These are phyloP conservation scores for Arctopsyche grandis DNA, from an alignment of 1,140 invertebrate genomes.

Conservation along the genomic window DNA sequence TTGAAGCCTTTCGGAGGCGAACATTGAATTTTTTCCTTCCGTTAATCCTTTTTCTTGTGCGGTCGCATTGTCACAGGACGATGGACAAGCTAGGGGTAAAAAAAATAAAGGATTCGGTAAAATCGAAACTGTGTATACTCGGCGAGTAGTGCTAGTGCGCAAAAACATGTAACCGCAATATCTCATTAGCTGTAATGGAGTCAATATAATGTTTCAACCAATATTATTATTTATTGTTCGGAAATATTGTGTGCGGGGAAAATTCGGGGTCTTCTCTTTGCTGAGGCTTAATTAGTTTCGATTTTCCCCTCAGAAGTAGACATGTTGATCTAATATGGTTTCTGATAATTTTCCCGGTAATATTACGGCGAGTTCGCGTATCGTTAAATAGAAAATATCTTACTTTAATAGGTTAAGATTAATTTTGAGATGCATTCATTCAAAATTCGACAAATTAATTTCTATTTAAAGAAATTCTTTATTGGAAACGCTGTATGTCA, in stretches of 20 bases:
- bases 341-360: conserved; percentile 3
- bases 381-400: not conserved
- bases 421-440: too few relatives aligned
- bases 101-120: not conserved
- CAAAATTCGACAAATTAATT: too few relatives aligned
- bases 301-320: not conserved
- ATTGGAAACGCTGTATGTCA: too few relatives aligned
- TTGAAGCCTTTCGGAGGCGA: not conserved
- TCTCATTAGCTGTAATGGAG: conserved; percentile 5
- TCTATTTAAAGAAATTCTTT: too few relatives aligned
- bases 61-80: conserved; percentile 10
- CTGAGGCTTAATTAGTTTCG: not conserved
- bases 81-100: not conserved
- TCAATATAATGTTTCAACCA: not conserved
- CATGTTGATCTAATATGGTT: not conserved
- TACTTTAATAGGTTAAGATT: too few relatives aligned
- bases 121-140: not conserved
- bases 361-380: not conserved
- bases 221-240: not conserved
- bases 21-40: conserved; percentile 1
- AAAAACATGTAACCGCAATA: conserved; percentile 16
- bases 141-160: not conserved
- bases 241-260: not conserved
- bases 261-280: not conserved
- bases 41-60: conserved; percentile 32